Conservation (phyloP, 2,888 invertebrate genomes). For the Trichopoda pennipes region DNA sequence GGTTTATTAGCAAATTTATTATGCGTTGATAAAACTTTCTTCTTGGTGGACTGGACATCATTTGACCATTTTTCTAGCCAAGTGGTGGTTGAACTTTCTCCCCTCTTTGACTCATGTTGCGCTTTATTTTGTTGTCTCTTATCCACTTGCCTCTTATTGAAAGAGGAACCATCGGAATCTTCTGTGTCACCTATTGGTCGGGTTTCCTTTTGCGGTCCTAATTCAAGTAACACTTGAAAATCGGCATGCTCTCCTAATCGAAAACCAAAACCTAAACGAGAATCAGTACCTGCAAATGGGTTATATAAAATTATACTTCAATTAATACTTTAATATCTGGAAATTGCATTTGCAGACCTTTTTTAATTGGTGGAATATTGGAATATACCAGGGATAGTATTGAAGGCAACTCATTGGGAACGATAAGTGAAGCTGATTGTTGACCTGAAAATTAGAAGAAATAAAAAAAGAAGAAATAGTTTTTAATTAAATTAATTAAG, state of each 20-base stretch:
- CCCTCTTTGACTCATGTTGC: conserved; percentile 79
- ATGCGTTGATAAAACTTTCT: conserved; percentile 49
- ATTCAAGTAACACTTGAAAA: conserved; percentile 88
- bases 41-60: conserved; percentile 72
- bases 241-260: conserved; percentile 91
- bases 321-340: neutral
- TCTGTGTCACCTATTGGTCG: conserved; percentile 83
- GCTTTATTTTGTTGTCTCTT: conserved; percentile 71
- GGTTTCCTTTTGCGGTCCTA: conserved; percentile 90
- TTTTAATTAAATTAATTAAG: neutral
- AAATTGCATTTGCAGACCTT: conserved; percentile 83
- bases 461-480: neutral
- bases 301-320: neutral
- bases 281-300: conserved; percentile 86
- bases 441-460: conserved; percentile 79
- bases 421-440: conserved; percentile 84
- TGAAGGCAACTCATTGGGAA: conserved; percentile 91
- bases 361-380: conserved; percentile 91
- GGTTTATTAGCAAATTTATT: conserved; percentile 38
- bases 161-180: conserved; percentile 72
- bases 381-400: conserved; percentile 90
- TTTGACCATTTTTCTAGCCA: conserved; percentile 85
- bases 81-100: conserved; percentile 73
- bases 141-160: conserved; percentile 78
- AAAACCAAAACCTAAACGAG: conserved; percentile 89